A percentile compares a stretch with the other conserved stretches of the same genome.
phyloP scores from a whole-genome alignment of 2,888 invertebrate genomes.

The Hirtodrosophila trivittata region DNA sequence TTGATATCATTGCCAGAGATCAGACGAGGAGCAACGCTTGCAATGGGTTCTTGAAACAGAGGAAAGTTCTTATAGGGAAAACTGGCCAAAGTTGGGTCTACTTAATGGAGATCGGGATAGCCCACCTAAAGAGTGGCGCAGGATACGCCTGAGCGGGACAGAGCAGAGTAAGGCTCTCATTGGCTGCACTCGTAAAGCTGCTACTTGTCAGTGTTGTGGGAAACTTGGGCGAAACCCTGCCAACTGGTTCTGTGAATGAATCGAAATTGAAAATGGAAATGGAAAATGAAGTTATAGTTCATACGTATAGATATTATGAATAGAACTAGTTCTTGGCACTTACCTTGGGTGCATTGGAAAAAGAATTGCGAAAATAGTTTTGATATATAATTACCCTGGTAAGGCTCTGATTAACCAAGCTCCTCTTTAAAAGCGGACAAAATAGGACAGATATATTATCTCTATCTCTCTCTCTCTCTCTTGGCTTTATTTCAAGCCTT shows the following conservation, averaged over 20 bases:
- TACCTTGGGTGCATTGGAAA: constrained; percentile 69
- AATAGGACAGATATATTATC: constrained; percentile 27
- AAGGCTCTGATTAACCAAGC: constrained; percentile 17
- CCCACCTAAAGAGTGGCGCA: constrained; percentile 87
- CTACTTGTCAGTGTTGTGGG: constrained; percentile 86
- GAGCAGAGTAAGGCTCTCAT: constrained; percentile 86
- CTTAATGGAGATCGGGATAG: too few species aligned
- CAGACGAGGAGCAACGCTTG: constrained; percentile 87
- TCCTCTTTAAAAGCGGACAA: constrained; percentile 54
- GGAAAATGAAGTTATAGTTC: too few species aligned
- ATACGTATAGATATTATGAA: constrained; percentile 27
- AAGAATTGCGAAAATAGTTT: constrained; percentile 29
- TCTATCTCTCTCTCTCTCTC: too few species aligned
- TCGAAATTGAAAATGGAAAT: constrained; percentile 44
- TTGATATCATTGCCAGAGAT: constrained; percentile 83
- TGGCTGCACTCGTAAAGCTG: constrained; percentile 86
- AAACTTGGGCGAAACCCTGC: constrained; percentile 90
- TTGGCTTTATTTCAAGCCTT: constrained; percentile 82
- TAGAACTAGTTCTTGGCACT: constrained; percentile 57
- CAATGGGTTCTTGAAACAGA: constrained; percentile 86
- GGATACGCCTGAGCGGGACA: constrained; percentile 89
- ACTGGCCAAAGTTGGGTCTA: constrained; percentile 1
- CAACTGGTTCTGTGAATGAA: constrained; percentile 87
- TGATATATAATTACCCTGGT: constrained; percentile 13
- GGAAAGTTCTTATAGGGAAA: background rate